Base-by-base conservation (phyloP, 2,888 invertebrate genomes). In the Pecten maximus region DNA sequence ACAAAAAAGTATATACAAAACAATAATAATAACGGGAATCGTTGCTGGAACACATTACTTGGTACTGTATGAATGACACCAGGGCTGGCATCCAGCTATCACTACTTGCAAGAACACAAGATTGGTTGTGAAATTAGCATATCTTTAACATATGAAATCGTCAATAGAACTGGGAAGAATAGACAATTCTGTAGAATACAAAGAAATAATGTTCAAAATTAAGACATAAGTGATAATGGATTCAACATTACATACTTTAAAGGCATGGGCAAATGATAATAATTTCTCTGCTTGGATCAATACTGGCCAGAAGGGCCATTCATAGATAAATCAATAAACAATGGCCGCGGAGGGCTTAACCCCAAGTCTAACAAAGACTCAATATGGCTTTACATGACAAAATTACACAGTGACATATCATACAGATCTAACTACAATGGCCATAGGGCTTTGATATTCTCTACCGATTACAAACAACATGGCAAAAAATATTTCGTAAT, bases 1-100 rank as follows among this genome's bases (percentile, higher is more conserved):
- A 44, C 88, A 88, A 40, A 87, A n/a, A 19, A 88, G 40, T 28
- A 74, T 74, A 35, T 74, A 74, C 74, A 74, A 74, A 74, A 74
- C 74, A 74, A 23, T 35, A 35, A 74, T 35, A 74, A 74, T 74
- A 35, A 74, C 35, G 74, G 74, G 74, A 74, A 35, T 74, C 28
- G 10, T 35, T 44, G 44, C 44, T 10, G 74, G 74, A 74, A 74
- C 35, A 74, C 35, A 35, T 74, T 74, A 74, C 74, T 74, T 74
- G 74, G 28, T 35, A 74, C n/a, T n/a, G n/a, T n/a, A n/a, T 10
- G 28, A 74, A 35, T 1, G 35, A 74, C 28, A 74, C 74, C 74
- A 74, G 74, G 74, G 35, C 8, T 23, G 74, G 74, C 10, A 74
- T 74, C 74, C 74, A 35, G 74, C 74, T 74, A 74, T 35, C n/a